These are phyloP conservation scores for Carollia perspicillata DNA, from an alignment of 2,113 vertebrate genomes.

Conservation along the genomic window DNA sequence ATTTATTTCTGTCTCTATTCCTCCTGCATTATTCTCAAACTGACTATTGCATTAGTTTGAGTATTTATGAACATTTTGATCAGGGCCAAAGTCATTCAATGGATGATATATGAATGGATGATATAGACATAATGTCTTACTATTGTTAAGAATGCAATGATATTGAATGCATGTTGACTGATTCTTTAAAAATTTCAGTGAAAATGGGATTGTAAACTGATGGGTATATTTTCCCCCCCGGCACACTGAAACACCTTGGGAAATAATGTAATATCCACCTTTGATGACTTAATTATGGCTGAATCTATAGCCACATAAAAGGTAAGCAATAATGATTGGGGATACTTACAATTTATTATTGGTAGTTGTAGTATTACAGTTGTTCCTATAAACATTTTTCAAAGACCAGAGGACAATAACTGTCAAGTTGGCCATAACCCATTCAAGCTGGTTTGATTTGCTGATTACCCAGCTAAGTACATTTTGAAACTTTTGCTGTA, in stretches of 20 bases:
- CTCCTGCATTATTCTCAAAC: not conserved
- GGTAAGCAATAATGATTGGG: conserved; percentile 61
- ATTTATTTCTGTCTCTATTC: not conserved
- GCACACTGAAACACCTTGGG: not conserved
- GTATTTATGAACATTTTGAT: not conserved
- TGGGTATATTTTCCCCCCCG: not conserved
- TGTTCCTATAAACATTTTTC: conserved; percentile 60
- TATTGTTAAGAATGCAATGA: not conserved
- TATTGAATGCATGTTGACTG: not conserved
- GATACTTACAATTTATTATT: conserved; percentile 46
- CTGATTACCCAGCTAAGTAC: conserved; percentile 43
- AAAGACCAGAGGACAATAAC: conserved; percentile 50
- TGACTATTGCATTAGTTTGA: not conserved
- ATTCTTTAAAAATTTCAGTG: not conserved
- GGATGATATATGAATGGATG: not conserved
- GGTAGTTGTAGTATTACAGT: conserved; percentile 28
- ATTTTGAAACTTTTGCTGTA: conserved; percentile 55
- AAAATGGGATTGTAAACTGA: not conserved
- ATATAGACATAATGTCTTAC: not conserved
- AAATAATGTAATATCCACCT: conserved; percentile 63
- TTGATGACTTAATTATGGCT: conserved; percentile 58
- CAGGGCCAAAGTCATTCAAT: not conserved
- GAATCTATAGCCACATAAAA: conserved; percentile 34
- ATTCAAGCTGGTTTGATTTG: conserved; percentile 68
- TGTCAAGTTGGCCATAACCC: conserved; percentile 51